Base-by-base conservation (phyloP, 2,888 invertebrate species). In the Eilema sororculum region DNA sequence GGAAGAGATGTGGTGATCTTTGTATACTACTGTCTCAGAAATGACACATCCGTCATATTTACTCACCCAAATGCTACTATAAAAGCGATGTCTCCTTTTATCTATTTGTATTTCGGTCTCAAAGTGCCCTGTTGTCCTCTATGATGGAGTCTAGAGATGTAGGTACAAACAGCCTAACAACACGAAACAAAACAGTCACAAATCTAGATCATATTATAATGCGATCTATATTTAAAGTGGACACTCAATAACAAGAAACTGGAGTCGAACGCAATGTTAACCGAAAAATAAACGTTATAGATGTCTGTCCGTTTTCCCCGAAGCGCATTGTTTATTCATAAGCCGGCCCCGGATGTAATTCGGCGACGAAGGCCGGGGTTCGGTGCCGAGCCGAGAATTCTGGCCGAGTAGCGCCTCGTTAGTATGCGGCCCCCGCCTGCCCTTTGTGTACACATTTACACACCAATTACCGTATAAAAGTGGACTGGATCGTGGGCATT, bases 361-460 rank as follows among this genome's bases (percentile, higher is more conserved):
- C 28, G 60, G 59, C 28, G 22, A 46, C 28, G 72, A 76, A 81
- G 81, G 83, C 78, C 81, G 67, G 75, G 72, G 73, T 76, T 77
- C 62, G 68, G 69, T 67, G 64, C 79, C 69, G 73, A 65, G 74
- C 33, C 30, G 60, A 61, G 30, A 22, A 68, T 62, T 52, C 67
- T 52, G 30, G 24, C 6, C 56, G 62, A 37, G 56, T 37, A 52
- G 28, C 52, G 72, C 63, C 59, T 71, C 63, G 62, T 81, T 78
- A 71, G 68, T 75, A 77, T 76, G 73, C 82, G 46, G 59, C 62
- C 61, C 37, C 62, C 58, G 65, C 30, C 61, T 66, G 52, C 73
- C 68, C 70, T 71, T 70, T 69, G 68, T 66, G 60, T 69, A 41
- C 62, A 70, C 68, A 67, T 69, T 70, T 71, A 62, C 70, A 74